Conservation (phyloP, 1,140 invertebrate species). For the Zaprionus kolodkinae region DNA sequence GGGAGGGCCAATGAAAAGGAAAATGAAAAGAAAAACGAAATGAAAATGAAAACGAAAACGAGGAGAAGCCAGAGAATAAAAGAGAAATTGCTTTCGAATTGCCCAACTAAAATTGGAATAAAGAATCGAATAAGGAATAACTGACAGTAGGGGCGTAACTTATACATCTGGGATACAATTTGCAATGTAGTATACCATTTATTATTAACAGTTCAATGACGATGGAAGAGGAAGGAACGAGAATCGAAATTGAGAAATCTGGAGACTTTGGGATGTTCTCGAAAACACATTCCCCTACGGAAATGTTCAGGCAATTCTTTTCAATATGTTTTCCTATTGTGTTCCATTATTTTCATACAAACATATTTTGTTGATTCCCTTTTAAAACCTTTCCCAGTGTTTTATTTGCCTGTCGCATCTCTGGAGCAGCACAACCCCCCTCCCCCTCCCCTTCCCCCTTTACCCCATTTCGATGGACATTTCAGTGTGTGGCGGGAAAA, state of each 20-base stretch:
- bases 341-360: not conserved
- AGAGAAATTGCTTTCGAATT: constrained; percentile 38
- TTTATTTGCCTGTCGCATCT: not conserved
- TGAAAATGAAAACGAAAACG: constrained; percentile 25
- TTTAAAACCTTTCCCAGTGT: not conserved
- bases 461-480: not conserved
- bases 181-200: constrained; percentile 48
- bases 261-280: not conserved
- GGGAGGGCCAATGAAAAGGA: constrained; percentile 4
- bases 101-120: constrained; percentile 20
- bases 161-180: constrained; percentile 52
- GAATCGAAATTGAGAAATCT: not conserved
- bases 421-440: not conserved
- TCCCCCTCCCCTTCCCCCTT: not conserved
- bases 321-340: not conserved
- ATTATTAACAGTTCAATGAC: constrained; percentile 55
- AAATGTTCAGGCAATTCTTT: not conserved
- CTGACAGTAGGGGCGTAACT: constrained; percentile 17
- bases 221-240: not conserved
- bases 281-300: constrained; percentile 20
- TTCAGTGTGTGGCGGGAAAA: not conserved
- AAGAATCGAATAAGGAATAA: constrained; percentile 26
- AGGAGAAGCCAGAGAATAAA: constrained; percentile 24
- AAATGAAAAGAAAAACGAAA: not conserved
- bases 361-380: not conserved